phyloP scores from a whole-genome alignment of 2,797 vertebrate genomes.

The Falco concolor region DNA sequence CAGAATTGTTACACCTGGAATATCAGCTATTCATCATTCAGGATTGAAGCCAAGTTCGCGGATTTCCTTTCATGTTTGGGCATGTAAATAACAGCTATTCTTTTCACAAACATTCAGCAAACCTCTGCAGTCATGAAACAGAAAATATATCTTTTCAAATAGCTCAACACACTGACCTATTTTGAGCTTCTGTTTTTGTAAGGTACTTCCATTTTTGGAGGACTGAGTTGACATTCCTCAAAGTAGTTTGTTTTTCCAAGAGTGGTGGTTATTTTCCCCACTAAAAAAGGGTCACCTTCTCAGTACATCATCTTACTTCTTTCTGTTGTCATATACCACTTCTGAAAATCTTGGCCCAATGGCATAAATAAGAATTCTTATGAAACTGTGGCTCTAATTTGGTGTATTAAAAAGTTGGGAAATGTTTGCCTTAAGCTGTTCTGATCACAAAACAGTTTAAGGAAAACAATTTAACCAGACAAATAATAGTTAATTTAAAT shows the following conservation, averaged over 20 bases:
- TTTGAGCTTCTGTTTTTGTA: neutral
- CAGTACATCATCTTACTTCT: fast-evolving
- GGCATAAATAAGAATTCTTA: neutral
- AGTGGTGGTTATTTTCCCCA: neutral
- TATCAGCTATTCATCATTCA: neutral
- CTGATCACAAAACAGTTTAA: neutral
- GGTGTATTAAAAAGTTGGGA: neutral
- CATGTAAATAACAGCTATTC: neutral
- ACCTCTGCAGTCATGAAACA: neutral
- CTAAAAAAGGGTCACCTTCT: neutral
- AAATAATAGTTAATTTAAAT: neutral
- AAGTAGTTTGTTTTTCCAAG: neutral
- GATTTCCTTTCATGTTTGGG: neutral
- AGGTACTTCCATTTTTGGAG: neutral
- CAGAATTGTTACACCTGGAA: neutral
- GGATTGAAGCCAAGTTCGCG: neutral
- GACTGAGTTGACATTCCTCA: neutral
- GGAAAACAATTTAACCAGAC: neutral
- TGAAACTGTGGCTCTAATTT: neutral
- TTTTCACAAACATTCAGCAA: neutral
- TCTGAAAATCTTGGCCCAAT: neutral
- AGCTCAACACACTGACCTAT: neutral
- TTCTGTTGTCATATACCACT: neutral
- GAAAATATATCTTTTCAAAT: neutral
- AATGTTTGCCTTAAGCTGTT: neutral